Base-by-base conservation (phyloP, 1,140 invertebrate species). In the Centruroides vittatus region DNA sequence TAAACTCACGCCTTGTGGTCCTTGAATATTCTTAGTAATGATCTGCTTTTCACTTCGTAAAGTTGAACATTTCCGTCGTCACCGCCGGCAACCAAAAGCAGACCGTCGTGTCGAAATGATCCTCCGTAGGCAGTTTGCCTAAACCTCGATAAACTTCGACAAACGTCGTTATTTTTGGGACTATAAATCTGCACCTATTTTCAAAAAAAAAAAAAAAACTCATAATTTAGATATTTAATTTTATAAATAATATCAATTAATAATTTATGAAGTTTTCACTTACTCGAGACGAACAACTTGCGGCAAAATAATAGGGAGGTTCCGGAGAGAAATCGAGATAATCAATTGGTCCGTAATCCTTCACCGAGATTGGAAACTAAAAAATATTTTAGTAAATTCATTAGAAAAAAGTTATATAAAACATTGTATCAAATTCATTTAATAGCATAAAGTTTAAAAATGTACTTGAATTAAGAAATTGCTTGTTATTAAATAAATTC, bases 311-410 rank as follows among this genome's bases (percentile, higher is more conserved):
- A 77, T 93, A 81, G 1, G 90, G 89, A 68, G 91, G 83, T 12
- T 84, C 77, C 7, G 88, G 86, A 67, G 88, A 89, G 71, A 96
- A 92, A 72, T 94, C 86, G 57, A 97, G 82, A 69, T 88, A 86
- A 72, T 93, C 89, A 47, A 96, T 88, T 0, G 86, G 81, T 48
- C 90, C 90, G 78, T 88, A 90, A 74, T 96, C 93, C 75, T 95
- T 96, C 0, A 93, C 80, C 52, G 92, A 79, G 5, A 90, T 85
- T 55, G 90, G 89, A 67, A 82, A 77, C 90, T 93, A 72, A 66
- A 80, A 82, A 59, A 64, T 59, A 63, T 23, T 23, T 23, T 23
- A 23, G 23, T 23, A 23, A 23, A 23, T 23, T 23, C 23, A 23
- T 23, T 23, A 23, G 2, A 23, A 23, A n/a, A 23, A 23, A 23